Evolutionary conservation across 2,888 invertebrate genomes (phyloP).

Genomic region (Gisinianus flammeolus): DNA sequence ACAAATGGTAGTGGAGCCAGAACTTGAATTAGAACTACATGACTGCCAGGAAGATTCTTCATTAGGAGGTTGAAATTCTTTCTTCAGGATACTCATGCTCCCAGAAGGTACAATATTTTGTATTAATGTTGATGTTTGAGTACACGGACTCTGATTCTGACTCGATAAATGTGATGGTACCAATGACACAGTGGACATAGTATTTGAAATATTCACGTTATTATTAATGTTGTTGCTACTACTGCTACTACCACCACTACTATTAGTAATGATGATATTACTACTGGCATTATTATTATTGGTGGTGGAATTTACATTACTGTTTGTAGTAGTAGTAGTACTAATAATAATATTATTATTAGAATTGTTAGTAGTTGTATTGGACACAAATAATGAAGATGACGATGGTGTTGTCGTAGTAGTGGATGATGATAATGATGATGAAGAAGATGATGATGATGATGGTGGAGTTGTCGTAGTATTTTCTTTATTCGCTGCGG

Average conservation of each 20-base stretch:
- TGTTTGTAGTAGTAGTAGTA: background rate
- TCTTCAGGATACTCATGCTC: slow-evolving; percentile 54
- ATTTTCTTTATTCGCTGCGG: slow-evolving; percentile 55
- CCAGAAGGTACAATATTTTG: slow-evolving; percentile 18
- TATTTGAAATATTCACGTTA: too few relatives aligned
- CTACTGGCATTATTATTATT: background rate
- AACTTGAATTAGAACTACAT: slow-evolving; percentile 61
- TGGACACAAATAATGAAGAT: background rate
- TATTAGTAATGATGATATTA: background rate
- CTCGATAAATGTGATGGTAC: background rate
- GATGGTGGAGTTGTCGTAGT: slow-evolving; percentile 45
- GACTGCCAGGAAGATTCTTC: slow-evolving; percentile 59
- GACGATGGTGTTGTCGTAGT: background rate
- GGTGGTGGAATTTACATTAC: background rate
- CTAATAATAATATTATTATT: background rate
- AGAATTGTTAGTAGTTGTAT: background rate
- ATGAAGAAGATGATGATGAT: slow-evolving; percentile 35
- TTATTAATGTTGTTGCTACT: background rate
- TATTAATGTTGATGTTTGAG: background rate
- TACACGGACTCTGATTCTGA: background rate
- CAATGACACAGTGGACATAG: background rate
- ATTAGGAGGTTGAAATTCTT: slow-evolving; percentile 58
- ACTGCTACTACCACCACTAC: background rate
- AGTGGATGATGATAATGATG: background rate
- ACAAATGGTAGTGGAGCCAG: slow-evolving; percentile 87